Evolutionary conservation across 2,797 vertebrate species (phyloP), one percentile per base, ranked within the genome.

Genomic region (Fratercula arctica): DNA sequence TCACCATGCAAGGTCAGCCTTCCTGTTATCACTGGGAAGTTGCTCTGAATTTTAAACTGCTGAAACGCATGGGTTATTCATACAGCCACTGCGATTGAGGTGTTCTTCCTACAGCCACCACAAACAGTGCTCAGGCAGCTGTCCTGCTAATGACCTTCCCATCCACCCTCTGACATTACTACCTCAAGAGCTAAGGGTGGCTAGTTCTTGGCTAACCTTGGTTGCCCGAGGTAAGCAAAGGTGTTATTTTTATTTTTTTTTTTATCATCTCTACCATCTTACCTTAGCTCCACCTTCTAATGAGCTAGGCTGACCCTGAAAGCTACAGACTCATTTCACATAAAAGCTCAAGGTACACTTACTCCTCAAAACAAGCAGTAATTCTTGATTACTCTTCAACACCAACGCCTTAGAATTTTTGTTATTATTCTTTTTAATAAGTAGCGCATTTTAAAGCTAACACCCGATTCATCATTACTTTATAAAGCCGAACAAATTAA

Each of bases 111-210:
- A 51, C 45, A 33, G 45, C 16, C 67, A 6, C 72, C 29, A 50
- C 16, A 25, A 79, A 41, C 20, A 21, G 1, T 5, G 50, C 61
- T 73, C 35, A 26, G 64, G n/a, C 74, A 53, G 35, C 68, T 24
- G 50, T 39, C 76, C 91, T 79, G 85, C 67, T 89, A 68, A 76
- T 50, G 82, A 81, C 94, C 94, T 96, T 95, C 89, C 61, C 79
- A 25, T 11, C 8, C 15, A 67, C 54, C 14, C 57, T 72, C 29
- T 50, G 83, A 57, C 60, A 63, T 10, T 4, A 26, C 17, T 16
- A 51, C 10, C 51, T n/a, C 74, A 31, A 77, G 72, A 73, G 66
- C 54, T 16, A 37, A 85, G 41, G 16, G 45, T 25, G 48, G 13
- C 70, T 74, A 23, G 25, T 39, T 80, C 76, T 64, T 46, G 57